Percentiles rank a stretch among this genome's conserved stretches.
Conservation (phyloP, 1,140 invertebrate genomes). For the Lerema accius region DNA sequence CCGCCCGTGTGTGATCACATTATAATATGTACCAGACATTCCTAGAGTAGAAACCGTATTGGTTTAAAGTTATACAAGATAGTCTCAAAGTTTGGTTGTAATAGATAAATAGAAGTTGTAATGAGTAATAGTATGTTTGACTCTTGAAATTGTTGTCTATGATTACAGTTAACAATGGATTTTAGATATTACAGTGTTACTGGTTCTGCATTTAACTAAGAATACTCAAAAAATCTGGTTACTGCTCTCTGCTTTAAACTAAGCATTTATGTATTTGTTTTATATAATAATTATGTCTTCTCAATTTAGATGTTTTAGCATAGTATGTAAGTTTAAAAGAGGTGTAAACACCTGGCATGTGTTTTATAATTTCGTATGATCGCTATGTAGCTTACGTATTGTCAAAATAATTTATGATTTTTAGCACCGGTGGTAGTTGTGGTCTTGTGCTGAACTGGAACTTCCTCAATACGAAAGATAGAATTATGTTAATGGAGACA, state of each 20-base stretch:
- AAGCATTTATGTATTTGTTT: slow-evolving; percentile 13
- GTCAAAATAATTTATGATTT: not conserved
- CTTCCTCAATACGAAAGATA: not conserved
- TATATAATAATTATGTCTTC: slow-evolving; percentile 2
- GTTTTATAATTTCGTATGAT: not conserved
- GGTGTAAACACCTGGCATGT: not conserved
- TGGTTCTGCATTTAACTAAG: slow-evolving; percentile 28
- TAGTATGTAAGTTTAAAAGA: not conserved
- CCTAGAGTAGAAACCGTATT: slow-evolving; percentile 25
- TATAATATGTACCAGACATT: slow-evolving; percentile 27
- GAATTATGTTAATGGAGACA: no score
- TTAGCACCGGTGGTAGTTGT: not conserved
- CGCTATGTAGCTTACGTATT: not conserved
- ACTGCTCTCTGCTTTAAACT: slow-evolving; percentile 32
- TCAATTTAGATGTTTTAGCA: not conserved
- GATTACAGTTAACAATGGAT: not conserved
- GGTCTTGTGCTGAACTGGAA: not conserved
- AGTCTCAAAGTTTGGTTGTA: slow-evolving; percentile 27
- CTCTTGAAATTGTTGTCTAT: not conserved
- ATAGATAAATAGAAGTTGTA: slow-evolving; percentile 18
- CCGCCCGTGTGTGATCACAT: slow-evolving; percentile 18
- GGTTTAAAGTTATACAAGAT: slow-evolving; percentile 18
- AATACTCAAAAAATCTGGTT: slow-evolving; percentile 29
- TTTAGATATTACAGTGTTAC: not conserved
- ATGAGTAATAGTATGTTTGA: not conserved